Conservation (phyloP, 2,888 invertebrate genomes). For the Steinernema scapterisci region DNA sequence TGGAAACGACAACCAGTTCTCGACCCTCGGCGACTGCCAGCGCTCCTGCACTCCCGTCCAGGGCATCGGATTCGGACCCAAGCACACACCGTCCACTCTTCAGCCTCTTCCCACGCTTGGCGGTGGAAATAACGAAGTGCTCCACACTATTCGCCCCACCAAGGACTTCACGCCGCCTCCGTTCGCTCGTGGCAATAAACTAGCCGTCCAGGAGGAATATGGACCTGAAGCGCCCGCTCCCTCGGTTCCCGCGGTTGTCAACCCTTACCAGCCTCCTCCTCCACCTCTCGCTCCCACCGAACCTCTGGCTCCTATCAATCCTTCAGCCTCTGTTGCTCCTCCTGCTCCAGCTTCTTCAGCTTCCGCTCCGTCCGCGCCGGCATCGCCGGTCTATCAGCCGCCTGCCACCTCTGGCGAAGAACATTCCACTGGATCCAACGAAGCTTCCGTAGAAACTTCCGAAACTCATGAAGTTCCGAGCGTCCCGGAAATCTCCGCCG, state of each 20-base stretch:
- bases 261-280: constrained; percentile 12
- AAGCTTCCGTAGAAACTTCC: neutral
- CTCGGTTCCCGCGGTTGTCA: neutral
- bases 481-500: neutral
- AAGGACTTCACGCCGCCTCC: constrained; percentile 22
- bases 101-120: neutral
- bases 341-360: constrained; percentile 17
- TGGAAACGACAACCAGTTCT: constrained; percentile 65
- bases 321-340: constrained; percentile 4
- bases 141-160: neutral
- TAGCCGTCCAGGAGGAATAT: neutral
- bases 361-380: constrained; percentile 30
- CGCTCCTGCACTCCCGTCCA: constrained; percentile 47
- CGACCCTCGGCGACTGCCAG: constrained; percentile 59
- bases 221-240: neutral
- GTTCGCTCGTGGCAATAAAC: neutral
- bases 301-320: neutral
- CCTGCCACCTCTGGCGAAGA: neutral
- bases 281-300: neutral
- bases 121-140: neutral
- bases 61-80: constrained; percentile 11
- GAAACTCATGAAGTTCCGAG: neutral
- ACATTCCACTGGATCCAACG: constrained; percentile 1
- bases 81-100: neutral
- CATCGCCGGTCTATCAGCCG: neutral